Percentiles rank a stretch among this genome's conserved stretches.
Conservation (phyloP, 2,113 vertebrate genomes). For the Ceyx cyanopectus region DNA sequence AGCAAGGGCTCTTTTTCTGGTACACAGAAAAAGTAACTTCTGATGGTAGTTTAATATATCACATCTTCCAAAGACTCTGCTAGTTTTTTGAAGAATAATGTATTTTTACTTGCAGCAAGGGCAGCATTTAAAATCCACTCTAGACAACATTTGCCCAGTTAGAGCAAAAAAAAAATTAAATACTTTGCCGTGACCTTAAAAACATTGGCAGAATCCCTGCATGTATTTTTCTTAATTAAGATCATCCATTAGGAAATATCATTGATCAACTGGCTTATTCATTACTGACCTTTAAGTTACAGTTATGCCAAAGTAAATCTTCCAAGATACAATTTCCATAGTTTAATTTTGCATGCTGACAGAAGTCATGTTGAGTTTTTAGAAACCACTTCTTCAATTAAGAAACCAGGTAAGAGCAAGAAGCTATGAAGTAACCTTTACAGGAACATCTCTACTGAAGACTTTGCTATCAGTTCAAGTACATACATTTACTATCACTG, state of each 20-base stretch:
- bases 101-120: not conserved
- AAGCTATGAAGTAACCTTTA: not conserved
- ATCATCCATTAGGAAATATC: not conserved
- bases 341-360: not conserved
- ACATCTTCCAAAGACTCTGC: not conserved
- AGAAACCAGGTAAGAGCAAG: not conserved
- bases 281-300: not conserved
- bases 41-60: not conserved
- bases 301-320: not conserved
- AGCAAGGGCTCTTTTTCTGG: not conserved
- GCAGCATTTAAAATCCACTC: not conserved
- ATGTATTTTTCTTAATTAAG: not conserved
- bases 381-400: not conserved
- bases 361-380: not conserved
- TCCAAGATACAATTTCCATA: not conserved
- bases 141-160: not conserved
- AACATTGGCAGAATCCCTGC: not conserved
- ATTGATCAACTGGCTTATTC: not conserved
- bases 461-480: not conserved
- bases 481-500: too few species aligned
- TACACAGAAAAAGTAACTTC: not conserved
- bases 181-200: not conserved
- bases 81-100: not conserved
- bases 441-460: not conserved
- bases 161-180: fast-evolving